Evolutionary conservation across 2,113 vertebrate genomes (phyloP).

Genomic region (Capra hircus): DNA sequence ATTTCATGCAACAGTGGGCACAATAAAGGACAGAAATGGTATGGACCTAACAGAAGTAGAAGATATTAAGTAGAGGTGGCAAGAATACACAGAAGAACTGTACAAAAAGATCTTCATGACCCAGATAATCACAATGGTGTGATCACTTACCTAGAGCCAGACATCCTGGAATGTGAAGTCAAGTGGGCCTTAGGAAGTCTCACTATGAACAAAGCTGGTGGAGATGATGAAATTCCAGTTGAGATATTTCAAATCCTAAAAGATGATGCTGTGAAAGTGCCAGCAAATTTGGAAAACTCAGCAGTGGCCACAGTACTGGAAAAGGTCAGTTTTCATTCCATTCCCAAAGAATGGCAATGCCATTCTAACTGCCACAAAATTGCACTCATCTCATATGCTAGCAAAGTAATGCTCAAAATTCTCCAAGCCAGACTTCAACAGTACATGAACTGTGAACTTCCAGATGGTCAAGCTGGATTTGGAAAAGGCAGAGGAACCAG

Average conservation of each 20-base stretch:
- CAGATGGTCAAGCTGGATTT: no score
- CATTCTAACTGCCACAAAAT: neutral
- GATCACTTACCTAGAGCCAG: neutral
- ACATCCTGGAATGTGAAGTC: neutral
- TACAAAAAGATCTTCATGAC: neutral
- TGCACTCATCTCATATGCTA: no score
- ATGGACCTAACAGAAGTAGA: neutral
- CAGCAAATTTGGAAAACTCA: neutral
- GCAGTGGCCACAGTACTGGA: neutral
- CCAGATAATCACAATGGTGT: neutral
- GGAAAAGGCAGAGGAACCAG: no score
- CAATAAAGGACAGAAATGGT: neutral
- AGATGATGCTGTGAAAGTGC: neutral
- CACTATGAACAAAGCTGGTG: neutral
- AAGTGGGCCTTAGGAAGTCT: neutral
- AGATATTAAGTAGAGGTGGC: neutral
- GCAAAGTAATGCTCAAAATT: no score
- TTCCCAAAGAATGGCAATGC: neutral
- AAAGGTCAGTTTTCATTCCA: neutral
- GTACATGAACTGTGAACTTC: no score
- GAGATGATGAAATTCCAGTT: neutral
- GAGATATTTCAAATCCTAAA: neutral
- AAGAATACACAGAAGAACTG: neutral
- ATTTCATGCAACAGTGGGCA: neutral
- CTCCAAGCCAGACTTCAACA: no score